Evolutionary conservation across 2,797 vertebrate genomes (phyloP), one percentile per base, ranked within the genome.

Genomic region (Rhynchotus rufescens): DNA sequence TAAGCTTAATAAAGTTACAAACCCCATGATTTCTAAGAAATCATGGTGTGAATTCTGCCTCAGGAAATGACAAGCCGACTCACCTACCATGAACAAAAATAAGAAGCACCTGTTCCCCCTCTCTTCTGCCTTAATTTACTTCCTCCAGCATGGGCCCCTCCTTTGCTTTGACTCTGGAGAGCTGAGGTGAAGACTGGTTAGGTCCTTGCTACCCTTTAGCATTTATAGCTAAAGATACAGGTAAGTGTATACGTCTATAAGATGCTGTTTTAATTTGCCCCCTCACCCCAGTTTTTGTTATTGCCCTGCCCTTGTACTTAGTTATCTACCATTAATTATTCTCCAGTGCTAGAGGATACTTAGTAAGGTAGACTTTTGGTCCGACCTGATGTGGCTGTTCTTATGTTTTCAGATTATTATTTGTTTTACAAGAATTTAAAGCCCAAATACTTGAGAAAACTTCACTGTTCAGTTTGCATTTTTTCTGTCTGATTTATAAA

Each of bases 1-100:
- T 84, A 76, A 83, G 12, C 11, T 92, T 73, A 56, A 64, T 64
- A 12, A 91, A 89, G 38, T 77, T 64, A 71, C 36, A 88, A 42
- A 30, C 23, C 30, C 32, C 61, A 57, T 74, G 80, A 83, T 83
- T 96, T 91, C 90, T 90, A 44, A 75, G 59, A 81, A 95, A 90
- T 60, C 59, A 42, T 26, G 28, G 44, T 72, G 62, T 91, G 84
- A 86, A 79, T 90, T 91, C 72, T 86, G 26, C 57, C 59, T 85
- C 76, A 92, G 76, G 76, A 92, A 92, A 85, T 79, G 34, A 73
- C 59, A 90, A 83, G 59, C 73, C 69, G 86, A 78, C 19, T 80
- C 79, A 86, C 30, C 62, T 80, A 59, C 66, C 69, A 80, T 54
- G 51, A 88, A 80, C 1, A 1, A 92, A 89, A 90, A 49, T 68